These are phyloP conservation scores for Tenodera sinensis DNA, from an alignment of 2,888 invertebrate species.

Conservation along the genomic window DNA sequence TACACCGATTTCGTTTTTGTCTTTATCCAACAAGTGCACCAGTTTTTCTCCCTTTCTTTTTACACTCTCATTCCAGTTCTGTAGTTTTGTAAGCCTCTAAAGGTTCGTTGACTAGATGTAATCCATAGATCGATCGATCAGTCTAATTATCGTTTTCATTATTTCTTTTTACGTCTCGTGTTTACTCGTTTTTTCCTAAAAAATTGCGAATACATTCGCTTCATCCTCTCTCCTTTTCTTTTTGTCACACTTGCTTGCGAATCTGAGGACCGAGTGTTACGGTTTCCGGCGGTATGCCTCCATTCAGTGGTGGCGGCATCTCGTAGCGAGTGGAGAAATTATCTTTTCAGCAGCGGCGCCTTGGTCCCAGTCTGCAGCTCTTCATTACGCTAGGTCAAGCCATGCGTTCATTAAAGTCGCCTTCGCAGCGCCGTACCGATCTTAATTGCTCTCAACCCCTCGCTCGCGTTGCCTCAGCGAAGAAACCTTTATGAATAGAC, in stretches of 20 bases:
- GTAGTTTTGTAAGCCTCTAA: neutral
- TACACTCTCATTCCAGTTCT: neutral
- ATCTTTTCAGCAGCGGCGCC: neutral
- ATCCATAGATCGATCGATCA: neutral
- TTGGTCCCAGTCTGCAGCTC: neutral
- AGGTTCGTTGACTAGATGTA: neutral
- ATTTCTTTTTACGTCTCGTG: neutral
- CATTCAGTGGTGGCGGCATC: neutral
- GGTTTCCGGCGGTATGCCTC: neutral
- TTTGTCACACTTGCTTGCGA: neutral
- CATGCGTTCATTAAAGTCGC: neutral
- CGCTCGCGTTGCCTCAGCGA: neutral
- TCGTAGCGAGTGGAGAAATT: neutral
- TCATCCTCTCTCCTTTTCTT: neutral
- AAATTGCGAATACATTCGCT: neutral
- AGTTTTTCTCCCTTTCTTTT: neutral
- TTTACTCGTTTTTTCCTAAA: neutral
- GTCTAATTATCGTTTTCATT: neutral
- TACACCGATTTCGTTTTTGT: neutral
- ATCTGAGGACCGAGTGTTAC: neutral
- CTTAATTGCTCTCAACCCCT: neutral
- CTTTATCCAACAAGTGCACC: too few species aligned
- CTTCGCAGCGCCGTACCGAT: neutral
- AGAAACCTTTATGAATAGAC: neutral
- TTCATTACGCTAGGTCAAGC: neutral